Percentiles rank a stretch among this genome's conserved stretches.
These are phyloP conservation scores for Semaprochilodus insignis DNA, from an alignment of 2,797 vertebrate species.

Conservation along the genomic window DNA sequence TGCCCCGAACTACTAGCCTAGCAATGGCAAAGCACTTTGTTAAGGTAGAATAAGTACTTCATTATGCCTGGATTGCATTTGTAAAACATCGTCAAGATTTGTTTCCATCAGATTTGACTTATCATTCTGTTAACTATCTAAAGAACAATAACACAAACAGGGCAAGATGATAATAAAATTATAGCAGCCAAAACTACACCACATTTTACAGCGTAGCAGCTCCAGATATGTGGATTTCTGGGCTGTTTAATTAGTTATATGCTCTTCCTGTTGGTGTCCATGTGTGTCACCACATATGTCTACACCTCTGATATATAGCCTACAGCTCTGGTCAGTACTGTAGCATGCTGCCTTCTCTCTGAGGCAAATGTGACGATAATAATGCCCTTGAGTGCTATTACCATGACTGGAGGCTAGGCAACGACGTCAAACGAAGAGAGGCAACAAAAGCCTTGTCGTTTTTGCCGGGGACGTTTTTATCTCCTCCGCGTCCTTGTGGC, in stretches of 20 bases:
- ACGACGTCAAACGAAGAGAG: slow-evolving; percentile 29
- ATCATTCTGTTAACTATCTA: too few species aligned
- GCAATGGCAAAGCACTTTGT: too few species aligned
- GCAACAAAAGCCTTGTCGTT: slow-evolving; percentile 27
- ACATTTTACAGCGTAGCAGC: too few species aligned
- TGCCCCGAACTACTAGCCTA: too few species aligned
- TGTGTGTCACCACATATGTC: neutral
- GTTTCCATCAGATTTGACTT: too few species aligned
- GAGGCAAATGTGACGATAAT: slow-evolving; percentile 58
- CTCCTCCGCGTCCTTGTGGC: slow-evolving; percentile 15
- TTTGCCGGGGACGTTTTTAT: neutral
- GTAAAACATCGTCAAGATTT: too few species aligned
- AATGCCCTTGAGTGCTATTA: slow-evolving; percentile 56
- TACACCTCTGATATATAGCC: neutral
- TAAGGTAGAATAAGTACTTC: too few species aligned
- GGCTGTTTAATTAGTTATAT: neutral
- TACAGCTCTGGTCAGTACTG: neutral
- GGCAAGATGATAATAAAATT: too few species aligned
- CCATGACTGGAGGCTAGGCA: slow-evolving; percentile 57
- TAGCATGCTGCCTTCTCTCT: slow-evolving; percentile 29
- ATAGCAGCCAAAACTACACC: too few species aligned
- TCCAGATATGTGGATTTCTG: too few species aligned
- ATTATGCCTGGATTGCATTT: too few species aligned
- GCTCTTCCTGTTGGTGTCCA: neutral
- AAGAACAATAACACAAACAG: too few species aligned